Conservation (phyloP, 1,140 invertebrate genomes). For the Palaemon carinicauda region DNA sequence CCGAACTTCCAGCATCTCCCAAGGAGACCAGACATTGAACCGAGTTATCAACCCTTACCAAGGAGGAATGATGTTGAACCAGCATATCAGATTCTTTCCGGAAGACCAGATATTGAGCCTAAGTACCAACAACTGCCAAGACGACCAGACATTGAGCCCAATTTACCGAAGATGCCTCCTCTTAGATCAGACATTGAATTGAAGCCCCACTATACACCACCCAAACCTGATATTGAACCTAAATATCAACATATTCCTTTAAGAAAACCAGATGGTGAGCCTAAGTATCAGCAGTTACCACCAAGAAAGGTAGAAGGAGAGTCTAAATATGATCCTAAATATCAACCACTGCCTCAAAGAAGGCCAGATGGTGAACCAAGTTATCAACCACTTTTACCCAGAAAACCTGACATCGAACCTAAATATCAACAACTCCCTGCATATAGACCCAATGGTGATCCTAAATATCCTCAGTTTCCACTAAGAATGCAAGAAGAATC, state of each 20-base stretch:
- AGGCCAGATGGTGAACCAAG: background rate
- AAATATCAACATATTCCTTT: constrained; percentile 10
- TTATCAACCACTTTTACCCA: background rate
- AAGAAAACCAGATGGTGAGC: constrained; percentile 15
- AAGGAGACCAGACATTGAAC: constrained; percentile 42
- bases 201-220: constrained; percentile 1
- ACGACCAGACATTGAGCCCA: constrained; percentile 21
- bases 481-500: background rate
- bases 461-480: background rate
- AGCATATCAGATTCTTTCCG: constrained; percentile 24
- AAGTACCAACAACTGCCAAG: constrained; percentile 28
- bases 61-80: constrained; percentile 29
- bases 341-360: constrained; percentile 9
- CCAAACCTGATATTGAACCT: background rate
- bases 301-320: background rate
- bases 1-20: constrained; percentile 19
- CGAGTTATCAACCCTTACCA: constrained; percentile 33
- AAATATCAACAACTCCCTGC: constrained; percentile 21
- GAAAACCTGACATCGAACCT: constrained; percentile 35
- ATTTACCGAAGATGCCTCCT: constrained; percentile 6
- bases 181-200: background rate
- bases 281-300: constrained; percentile 31
- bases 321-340: constrained; percentile 5
- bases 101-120: constrained; percentile 34
- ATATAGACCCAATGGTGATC: constrained; percentile 8